Conservation (phyloP, 2,888 invertebrate genomes). For the Amiota minor region DNA sequence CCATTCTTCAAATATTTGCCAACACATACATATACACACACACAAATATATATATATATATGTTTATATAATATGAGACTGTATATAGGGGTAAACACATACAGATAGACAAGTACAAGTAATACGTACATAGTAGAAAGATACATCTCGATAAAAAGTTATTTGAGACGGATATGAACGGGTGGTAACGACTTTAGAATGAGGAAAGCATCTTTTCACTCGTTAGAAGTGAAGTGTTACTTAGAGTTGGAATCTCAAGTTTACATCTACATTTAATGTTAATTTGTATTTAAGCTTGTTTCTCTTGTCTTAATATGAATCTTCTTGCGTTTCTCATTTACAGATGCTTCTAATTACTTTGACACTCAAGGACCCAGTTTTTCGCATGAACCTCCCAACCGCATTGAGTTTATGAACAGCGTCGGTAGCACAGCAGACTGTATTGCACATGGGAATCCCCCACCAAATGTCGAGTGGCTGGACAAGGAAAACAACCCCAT, state of each 20-base stretch:
- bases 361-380: slow-evolving; percentile 77
- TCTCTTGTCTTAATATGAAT: slow-evolving; percentile 5
- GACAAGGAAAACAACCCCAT: slow-evolving; percentile 75
- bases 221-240: slow-evolving; percentile 4
- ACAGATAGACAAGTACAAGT: too few species aligned
- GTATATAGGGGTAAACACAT: too few species aligned
- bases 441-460: slow-evolving; percentile 75
- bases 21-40: slow-evolving; percentile 5
- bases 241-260: slow-evolving; percentile 42
- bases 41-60: neutral
- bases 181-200: slow-evolving; percentile 8
- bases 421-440: slow-evolving; percentile 76
- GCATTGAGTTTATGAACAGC: slow-evolving; percentile 76
- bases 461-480: slow-evolving; percentile 76
- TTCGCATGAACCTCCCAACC: slow-evolving; percentile 75
- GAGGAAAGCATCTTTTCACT: neutral
- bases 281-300: slow-evolving; percentile 36
- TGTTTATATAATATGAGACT: too few species aligned
- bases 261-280: slow-evolving; percentile 50
- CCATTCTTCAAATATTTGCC: slow-evolving; percentile 20
- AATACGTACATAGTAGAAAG: neutral
- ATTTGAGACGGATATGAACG: neutral
- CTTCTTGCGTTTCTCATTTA: slow-evolving; percentile 32
- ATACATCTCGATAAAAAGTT: slow-evolving; percentile 15
- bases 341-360: slow-evolving; percentile 73